Evolutionary conservation across 2,888 invertebrate genomes (phyloP).

Genomic region (Chrysolina americana): DNA sequence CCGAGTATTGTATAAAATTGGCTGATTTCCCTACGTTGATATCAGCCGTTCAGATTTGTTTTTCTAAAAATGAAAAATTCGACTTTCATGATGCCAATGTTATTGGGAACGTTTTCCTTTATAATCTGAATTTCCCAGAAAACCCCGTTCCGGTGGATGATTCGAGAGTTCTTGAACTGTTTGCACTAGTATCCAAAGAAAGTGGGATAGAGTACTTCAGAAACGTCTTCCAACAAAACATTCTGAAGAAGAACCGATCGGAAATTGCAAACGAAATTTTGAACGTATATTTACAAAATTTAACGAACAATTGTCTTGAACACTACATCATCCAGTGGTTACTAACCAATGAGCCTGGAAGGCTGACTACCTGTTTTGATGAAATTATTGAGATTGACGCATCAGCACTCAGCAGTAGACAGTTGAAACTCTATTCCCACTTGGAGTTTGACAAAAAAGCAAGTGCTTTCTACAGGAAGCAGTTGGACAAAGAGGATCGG

Average conservation of each 20-base stretch:
- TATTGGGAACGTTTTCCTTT: constrained; percentile 10
- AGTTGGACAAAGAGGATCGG: constrained; percentile 23
- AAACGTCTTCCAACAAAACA: background rate
- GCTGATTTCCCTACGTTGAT: constrained; percentile 31
- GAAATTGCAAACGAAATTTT: constrained; percentile 40
- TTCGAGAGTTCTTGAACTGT: constrained; percentile 6
- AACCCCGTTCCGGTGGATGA: constrained; percentile 22
- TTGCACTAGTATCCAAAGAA: constrained; percentile 8
- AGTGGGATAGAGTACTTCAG: background rate
- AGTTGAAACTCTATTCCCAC: constrained; percentile 44
- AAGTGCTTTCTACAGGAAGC: constrained; percentile 25
- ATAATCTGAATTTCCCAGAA: constrained; percentile 32
- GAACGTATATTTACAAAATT: constrained; percentile 36
- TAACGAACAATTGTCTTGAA: constrained; percentile 5
- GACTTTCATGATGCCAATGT: background rate
- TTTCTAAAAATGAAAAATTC: constrained; percentile 20
- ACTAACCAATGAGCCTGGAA: constrained; percentile 44
- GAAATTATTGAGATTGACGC: constrained; percentile 21
- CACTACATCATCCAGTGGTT: constrained; percentile 30
- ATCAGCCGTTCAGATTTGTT: background rate
- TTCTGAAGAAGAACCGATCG: constrained; percentile 35
- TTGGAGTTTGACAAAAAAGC: constrained; percentile 44
- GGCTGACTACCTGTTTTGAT: constrained; percentile 41
- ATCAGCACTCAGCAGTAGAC: constrained; percentile 22
- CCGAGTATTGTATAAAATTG: constrained; percentile 33